Conservation (phyloP, 1,140 invertebrate genomes). For the Drosophila funebris region DNA sequence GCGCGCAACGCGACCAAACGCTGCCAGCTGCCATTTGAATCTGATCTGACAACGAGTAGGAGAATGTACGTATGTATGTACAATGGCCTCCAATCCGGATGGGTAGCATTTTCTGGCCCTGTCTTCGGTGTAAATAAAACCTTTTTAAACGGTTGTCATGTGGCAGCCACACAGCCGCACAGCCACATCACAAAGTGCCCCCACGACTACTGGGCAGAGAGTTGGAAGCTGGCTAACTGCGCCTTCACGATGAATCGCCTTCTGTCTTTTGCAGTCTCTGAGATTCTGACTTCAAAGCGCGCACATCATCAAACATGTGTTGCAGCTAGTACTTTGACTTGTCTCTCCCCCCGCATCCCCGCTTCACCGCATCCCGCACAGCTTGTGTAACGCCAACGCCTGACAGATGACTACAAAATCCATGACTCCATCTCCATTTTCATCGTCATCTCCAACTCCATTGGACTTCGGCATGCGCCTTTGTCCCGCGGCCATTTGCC, state of each 20-base stretch:
- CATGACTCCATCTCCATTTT: slow-evolving; percentile 10
- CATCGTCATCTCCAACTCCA: slow-evolving; percentile 26
- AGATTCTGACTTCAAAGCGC: slow-evolving; percentile 69
- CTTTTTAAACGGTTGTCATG: slow-evolving; percentile 81
- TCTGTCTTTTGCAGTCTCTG: not conserved
- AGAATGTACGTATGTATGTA: not conserved
- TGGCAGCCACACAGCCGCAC: slow-evolving; percentile 46
- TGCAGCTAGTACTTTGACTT: slow-evolving; percentile 35
- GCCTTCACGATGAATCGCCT: slow-evolving; percentile 23
- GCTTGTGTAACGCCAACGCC: slow-evolving; percentile 36
- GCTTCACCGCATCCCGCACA: not conserved
- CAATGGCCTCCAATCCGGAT: not conserved
- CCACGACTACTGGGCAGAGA: slow-evolving; percentile 42
- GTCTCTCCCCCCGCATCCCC: not conserved
- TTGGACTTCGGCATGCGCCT: slow-evolving; percentile 1
- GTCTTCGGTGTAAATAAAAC: slow-evolving; percentile 80
- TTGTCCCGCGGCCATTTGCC: slow-evolving; percentile 63
- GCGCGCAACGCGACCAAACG: slow-evolving; percentile 64
- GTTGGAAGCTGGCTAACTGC: slow-evolving; percentile 45
- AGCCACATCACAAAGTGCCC: slow-evolving; percentile 21
- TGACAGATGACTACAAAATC: slow-evolving; percentile 50
- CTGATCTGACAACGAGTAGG: not conserved
- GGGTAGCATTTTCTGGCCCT: slow-evolving; percentile 15
- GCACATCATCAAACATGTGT: slow-evolving; percentile 76
- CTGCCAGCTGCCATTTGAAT: slow-evolving; percentile 27